Base-by-base conservation (phyloP, 1,140 invertebrate genomes). In the Heliconius eleuchia region DNA sequence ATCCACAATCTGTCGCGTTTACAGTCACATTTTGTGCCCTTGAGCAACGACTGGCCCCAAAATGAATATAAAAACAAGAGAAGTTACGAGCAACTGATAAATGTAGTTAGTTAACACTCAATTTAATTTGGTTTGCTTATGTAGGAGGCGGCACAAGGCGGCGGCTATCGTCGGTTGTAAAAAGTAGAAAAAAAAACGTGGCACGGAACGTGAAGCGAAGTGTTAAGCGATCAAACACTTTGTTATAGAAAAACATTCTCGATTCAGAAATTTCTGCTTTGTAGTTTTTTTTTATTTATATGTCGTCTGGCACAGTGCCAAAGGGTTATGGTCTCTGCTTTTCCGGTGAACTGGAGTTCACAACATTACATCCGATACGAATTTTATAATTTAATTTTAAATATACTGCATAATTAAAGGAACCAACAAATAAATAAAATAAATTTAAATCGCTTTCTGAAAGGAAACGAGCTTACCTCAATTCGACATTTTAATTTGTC, bases 151-250 rank as follows among this genome's bases (percentile, higher is more conserved):
- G 66, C 60, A 66, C 52, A 71, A 46, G 74, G 46, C 30, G 74
- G 46, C 42, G 46, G 86, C 86, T 87, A 88, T 89, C 87, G 88
- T 91, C 88, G 86, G 83, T 84, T 83, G 83, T 88, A 79, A 86
- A 89, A 81, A 84, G 84, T 89, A 82, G 89, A 87, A 46, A 46
- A 46, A 46, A 7, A 89, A 7, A 89, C 70, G 76, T 71, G 84
- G 80, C 84, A 81, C 83, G 83, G 85, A 91, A 89, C 84, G 88
- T 86, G 86, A 86, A 86, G 83, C 77, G 83, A 88, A 90, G 84
- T 87, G 86, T 85, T 84, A 81, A 87, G 80, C 80, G 85, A 90
- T 91, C 90, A 91, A 90, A 91, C 85, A 83, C 80, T 84, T 84
- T 83, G 57, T 82, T 77, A 84, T 77, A 80, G 82, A 84, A 84